Conservation (phyloP, 2,888 invertebrate genomes). For the Timandra comae region DNA sequence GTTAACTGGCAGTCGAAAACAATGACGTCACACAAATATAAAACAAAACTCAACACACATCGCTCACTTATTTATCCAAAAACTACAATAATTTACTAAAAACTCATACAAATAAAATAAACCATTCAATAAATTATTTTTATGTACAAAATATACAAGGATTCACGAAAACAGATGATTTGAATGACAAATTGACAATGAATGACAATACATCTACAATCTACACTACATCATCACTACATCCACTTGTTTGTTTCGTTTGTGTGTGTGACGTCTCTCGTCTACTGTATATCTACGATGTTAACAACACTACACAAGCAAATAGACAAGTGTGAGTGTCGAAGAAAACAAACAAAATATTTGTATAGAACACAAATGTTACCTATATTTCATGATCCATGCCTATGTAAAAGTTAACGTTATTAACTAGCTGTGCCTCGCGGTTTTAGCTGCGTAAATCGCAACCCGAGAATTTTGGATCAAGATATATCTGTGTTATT, state of each 20-base stretch:
- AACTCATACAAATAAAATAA: constrained; percentile 46
- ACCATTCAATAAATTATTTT: constrained; percentile 50
- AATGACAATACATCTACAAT: constrained; percentile 42
- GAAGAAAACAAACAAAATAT: too few relatives aligned
- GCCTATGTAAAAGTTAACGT: too few relatives aligned
- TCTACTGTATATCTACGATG: too few relatives aligned
- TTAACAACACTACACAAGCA: too few relatives aligned
- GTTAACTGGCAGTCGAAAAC: constrained; percentile 75
- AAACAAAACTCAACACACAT: constrained; percentile 52
- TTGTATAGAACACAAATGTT: too few relatives aligned
- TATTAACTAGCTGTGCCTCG: too few relatives aligned
- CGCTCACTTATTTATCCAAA: constrained; percentile 41
- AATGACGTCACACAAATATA: constrained; percentile 77
- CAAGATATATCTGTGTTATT: too few relatives aligned
- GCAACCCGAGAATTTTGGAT: too few relatives aligned
- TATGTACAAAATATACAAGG: constrained; percentile 66
- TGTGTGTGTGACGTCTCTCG: constrained; percentile 28
- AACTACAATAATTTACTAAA: constrained; percentile 34
- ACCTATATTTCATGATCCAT: too few relatives aligned
- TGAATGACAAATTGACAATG: constrained; percentile 36
- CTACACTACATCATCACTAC: constrained; percentile 8
- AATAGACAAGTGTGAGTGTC: too few relatives aligned
- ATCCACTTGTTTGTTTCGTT: constrained; percentile 26
- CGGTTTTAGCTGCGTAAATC: too few relatives aligned
- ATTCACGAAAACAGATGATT: constrained; percentile 69